Percentiles rank a stretch among this genome's conserved stretches.
Conservation (phyloP, 2,888 invertebrate species). For the Bugulina stolonifera region DNA sequence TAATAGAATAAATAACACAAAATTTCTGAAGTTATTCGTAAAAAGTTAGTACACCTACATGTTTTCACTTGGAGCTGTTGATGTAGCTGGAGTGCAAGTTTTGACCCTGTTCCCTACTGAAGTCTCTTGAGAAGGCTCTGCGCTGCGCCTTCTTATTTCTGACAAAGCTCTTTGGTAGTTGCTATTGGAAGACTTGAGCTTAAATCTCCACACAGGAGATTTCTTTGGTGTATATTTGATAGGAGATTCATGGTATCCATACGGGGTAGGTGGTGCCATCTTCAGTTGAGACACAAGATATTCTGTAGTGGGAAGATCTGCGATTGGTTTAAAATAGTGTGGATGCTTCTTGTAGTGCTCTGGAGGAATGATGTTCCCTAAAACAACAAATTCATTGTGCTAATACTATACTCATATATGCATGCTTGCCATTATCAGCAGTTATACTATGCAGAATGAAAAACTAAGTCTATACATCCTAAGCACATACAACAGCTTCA, state of each 20-base stretch:
- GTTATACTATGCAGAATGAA: too few species aligned
- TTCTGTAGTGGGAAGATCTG: conserved; percentile 30
- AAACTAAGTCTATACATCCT: too few species aligned
- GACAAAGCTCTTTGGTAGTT: conserved; percentile 16
- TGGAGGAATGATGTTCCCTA: conserved; percentile 49
- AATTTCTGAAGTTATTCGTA: too few species aligned
- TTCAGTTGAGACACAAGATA: conserved; percentile 22
- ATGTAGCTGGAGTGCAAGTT: conserved; percentile 23
- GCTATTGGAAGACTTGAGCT: conserved; percentile 25
- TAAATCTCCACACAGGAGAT: conserved; percentile 11
- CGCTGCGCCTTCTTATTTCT: conserved; percentile 15
- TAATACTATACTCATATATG: not conserved
- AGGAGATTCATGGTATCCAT: conserved; percentile 20
- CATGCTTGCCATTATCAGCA: not conserved
- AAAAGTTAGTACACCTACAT: not conserved
- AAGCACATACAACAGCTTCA: too few species aligned
- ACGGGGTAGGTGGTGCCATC: conserved; percentile 1
- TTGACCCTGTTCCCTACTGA: conserved; percentile 1
- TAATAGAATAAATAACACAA: too few species aligned
- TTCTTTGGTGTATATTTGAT: conserved; percentile 20
- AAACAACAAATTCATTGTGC: not conserved
- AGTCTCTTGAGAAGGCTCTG: not conserved
- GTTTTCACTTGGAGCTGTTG: conserved; percentile 12
- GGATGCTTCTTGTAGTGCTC: conserved; percentile 46
- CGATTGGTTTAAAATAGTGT: conserved; percentile 41